Conservation (phyloP, 2,888 invertebrate genomes). For the Pogonocherus hispidulus region DNA sequence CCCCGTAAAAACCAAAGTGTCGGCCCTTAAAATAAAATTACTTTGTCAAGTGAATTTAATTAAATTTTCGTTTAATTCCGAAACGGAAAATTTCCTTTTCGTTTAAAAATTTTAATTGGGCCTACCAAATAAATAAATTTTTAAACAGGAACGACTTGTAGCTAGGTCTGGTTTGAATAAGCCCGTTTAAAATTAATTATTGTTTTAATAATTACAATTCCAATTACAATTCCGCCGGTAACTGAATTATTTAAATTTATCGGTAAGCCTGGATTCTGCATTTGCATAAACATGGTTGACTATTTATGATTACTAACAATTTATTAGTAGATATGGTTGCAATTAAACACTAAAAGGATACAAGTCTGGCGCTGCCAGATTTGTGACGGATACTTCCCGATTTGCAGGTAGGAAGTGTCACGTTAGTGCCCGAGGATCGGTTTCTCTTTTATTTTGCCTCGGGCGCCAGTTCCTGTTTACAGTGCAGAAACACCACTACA, state of each 20-base stretch:
- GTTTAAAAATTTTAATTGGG: slow-evolving; percentile 29
- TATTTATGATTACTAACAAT: too few relatives aligned
- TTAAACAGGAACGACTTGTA: slow-evolving; percentile 6
- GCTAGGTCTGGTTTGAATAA: not conserved
- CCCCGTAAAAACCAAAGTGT: too few relatives aligned
- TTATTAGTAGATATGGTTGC: too few relatives aligned
- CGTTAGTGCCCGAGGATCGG: too few relatives aligned
- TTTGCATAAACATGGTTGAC: not conserved
- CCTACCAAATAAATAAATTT: slow-evolving; percentile 16
- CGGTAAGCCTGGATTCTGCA: not conserved
- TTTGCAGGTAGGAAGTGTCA: too few relatives aligned
- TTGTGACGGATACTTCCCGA: too few relatives aligned
- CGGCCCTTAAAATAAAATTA: too few relatives aligned
- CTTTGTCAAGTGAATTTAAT: slow-evolving; percentile 11
- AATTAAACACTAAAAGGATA: too few relatives aligned
- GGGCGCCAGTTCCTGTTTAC: too few relatives aligned
- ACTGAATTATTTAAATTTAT: not conserved
- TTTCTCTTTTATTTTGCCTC: too few relatives aligned
- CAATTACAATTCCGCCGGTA: not conserved
- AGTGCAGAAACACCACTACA: too few relatives aligned
- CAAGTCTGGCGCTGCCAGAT: too few relatives aligned
- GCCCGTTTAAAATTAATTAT: slow-evolving; percentile 1
- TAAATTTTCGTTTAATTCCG: slow-evolving; percentile 18
- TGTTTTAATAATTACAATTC: slow-evolving; percentile 8
- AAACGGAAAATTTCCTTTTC: not conserved